Evolutionary conservation across 2,797 vertebrate genomes (phyloP), one percentile per base, ranked within the genome.

Genomic region (Tragopan temminckii): DNA sequence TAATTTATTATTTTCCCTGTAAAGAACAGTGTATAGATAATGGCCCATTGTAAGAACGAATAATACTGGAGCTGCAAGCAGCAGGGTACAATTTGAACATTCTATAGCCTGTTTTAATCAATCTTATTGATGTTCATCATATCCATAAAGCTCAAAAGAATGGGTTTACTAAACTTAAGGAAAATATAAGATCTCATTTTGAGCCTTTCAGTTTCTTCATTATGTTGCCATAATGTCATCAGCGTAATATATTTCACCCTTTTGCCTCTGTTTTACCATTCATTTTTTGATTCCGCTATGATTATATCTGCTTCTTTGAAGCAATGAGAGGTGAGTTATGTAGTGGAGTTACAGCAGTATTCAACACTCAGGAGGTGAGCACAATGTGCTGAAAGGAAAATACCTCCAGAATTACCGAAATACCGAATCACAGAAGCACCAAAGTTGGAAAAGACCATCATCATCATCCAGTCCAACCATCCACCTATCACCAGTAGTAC

Each of bases 41-140:
- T 92, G 88, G 94, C 59, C 92, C 87, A 95, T 93, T 91, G 80
- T 96, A 91, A 93, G 42, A 84, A 83, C 88, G 95, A 97, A 94
- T 97, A 97, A 96, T 55, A 94, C 50, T 53, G 27, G 33, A 83
- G 80, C 86, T 94, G 86, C 85, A 87, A 96, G 96, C 85, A 96
- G 90, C 90, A 50, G 45, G 78, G 93, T 91, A 95, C 96, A 97
- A 97, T 97, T 96, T 97, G 86, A 97, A 92, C 97, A 97, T 97
- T 97, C 86, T 68, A 52, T 70, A 93, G 87, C 64, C 82, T 95
- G 97, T 96, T 90, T 45, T 14, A 97, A 97, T 98, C 97, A 94
- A 96, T 97, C 94, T 97, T 96, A 97, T 91, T 95, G 95, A 97
- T 96, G 95, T 94, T 96, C 85, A 82, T 94, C 93, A 92, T 84